A percentile compares a stretch with the other conserved stretches of the same genome.
These are phyloP conservation scores for Artibeus jamaicensis DNA, from an alignment of 2,797 vertebrate species.

Conservation along the genomic window DNA sequence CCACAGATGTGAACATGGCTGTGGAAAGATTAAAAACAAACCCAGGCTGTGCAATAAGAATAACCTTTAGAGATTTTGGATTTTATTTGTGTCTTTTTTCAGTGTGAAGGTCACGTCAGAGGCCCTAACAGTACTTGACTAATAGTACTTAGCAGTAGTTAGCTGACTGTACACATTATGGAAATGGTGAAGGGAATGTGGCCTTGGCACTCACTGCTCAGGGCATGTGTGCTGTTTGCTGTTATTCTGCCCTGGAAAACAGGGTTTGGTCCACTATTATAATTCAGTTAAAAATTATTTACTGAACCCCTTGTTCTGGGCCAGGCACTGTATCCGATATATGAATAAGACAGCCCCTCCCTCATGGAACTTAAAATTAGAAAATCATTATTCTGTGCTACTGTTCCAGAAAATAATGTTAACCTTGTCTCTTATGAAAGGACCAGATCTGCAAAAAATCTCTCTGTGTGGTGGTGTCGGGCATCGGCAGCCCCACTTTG, in stretches of 20 bases:
- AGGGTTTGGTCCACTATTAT: background rate
- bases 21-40: constrained; percentile 67
- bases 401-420: background rate
- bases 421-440: background rate
- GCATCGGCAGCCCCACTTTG: background rate
- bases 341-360: background rate
- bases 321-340: background rate
- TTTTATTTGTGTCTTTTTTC: constrained; percentile 11
- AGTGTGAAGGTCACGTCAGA: background rate
- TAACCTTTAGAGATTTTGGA: constrained; percentile 7
- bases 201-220: background rate
- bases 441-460: background rate
- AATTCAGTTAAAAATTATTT: constrained; percentile 24
- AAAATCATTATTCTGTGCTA: background rate
- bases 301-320: background rate
- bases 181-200: background rate
- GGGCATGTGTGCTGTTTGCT: constrained; percentile 14
- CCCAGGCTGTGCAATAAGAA: constrained; percentile 11
- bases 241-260: background rate
- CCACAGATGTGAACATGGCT: constrained; percentile 44
- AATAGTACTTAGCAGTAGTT: background rate
- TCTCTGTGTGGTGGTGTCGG: background rate
- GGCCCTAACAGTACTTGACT: background rate
- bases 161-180: background rate
- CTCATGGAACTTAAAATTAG: background rate